A percentile compares a stretch with the other conserved stretches of the same genome.
Conservation (phyloP, 2,113 vertebrate genomes). For the Zosterops lateralis region DNA sequence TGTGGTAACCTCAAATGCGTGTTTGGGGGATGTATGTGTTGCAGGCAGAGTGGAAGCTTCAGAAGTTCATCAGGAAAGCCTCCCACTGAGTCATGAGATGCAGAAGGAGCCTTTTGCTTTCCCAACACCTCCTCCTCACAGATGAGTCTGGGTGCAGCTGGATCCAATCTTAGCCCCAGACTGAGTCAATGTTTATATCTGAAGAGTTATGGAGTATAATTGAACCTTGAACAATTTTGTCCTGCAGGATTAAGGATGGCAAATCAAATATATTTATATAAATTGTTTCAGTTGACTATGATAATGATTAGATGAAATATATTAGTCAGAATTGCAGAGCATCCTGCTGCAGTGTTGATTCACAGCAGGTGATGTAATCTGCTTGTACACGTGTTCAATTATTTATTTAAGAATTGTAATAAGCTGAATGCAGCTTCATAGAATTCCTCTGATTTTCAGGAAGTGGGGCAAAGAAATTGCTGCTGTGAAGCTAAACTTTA, state of each 20-base stretch:
- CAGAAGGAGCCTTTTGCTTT: neutral
- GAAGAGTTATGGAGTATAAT: neutral
- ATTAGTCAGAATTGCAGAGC: neutral
- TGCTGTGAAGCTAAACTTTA: neutral
- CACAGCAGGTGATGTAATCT: neutral
- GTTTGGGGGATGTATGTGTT: neutral
- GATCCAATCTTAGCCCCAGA: neutral
- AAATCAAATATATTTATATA: neutral
- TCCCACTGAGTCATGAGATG: neutral
- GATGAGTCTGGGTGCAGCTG: neutral
- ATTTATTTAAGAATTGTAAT: neutral
- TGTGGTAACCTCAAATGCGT: neutral
- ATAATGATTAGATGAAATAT: neutral
- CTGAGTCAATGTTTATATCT: neutral
- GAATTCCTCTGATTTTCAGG: neutral
- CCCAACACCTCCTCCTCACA: neutral
- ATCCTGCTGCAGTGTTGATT: neutral
- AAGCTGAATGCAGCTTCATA: neutral
- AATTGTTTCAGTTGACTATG: neutral
- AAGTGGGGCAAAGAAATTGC: neutral
- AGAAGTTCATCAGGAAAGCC: neutral
- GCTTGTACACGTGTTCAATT: neutral
- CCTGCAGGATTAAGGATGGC: neutral
- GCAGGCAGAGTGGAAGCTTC: neutral
- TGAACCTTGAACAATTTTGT: neutral